phyloP scores from a whole-genome alignment of 2,113 vertebrate genomes.

The Indicator maculatus region DNA sequence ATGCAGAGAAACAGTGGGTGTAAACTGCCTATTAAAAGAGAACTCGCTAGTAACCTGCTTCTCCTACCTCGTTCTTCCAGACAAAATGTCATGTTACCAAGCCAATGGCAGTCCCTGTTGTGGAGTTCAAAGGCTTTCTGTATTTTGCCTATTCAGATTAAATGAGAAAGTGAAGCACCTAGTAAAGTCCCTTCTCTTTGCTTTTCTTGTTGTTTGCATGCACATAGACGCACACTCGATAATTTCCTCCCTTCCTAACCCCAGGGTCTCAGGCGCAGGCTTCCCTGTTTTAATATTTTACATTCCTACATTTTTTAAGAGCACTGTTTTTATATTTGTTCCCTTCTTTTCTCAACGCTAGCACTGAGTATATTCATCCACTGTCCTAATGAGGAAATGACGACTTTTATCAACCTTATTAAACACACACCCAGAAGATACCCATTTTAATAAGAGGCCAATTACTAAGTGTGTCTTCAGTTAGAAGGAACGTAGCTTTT shows the following conservation, averaged over 20 bases:
- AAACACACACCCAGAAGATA: conserved; percentile 83
- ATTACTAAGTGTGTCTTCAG: conserved; percentile 85
- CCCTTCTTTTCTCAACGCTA: conserved; percentile 64
- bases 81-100: conserved; percentile 57
- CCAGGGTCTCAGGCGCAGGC: conserved; percentile 33
- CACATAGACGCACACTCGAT: neutral
- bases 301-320: conserved; percentile 69
- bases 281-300: conserved; percentile 67
- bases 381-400: conserved; percentile 82
- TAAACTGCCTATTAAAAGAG: conserved; percentile 27
- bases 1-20: neutral
- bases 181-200: conserved; percentile 20
- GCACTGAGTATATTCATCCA: conserved; percentile 71
- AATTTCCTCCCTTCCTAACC: neutral
- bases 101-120: neutral
- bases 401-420: conserved; percentile 85
- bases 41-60: conserved; percentile 30
- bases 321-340: conserved; percentile 76
- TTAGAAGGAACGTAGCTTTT: conserved; percentile 83
- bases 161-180: conserved; percentile 52
- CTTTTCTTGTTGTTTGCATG: neutral
- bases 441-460: conserved; percentile 85
- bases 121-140: conserved; percentile 59
- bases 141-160: conserved; percentile 61
- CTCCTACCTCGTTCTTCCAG: conserved; percentile 27